Evolutionary conservation across 2,113 vertebrate species (phyloP).

Genomic region (Microcebus jonahi): DNA sequence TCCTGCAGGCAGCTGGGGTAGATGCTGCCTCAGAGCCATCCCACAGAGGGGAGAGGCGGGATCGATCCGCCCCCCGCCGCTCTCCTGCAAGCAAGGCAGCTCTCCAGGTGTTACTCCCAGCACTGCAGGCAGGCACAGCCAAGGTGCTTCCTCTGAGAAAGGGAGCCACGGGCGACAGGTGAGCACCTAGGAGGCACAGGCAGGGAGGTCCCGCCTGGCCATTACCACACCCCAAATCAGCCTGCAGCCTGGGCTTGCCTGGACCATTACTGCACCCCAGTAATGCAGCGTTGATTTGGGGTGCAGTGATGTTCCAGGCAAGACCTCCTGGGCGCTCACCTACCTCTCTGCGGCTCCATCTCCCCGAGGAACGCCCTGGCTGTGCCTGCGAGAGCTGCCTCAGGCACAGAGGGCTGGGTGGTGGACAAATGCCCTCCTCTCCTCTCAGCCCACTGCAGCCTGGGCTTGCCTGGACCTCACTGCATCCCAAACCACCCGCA

Average conservation of each 20-base stretch:
- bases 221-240: not conserved
- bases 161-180: not conserved
- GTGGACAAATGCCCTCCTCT: not conserved
- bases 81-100: rapidly evolving
- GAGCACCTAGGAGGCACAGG: too few relatives aligned
- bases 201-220: too few relatives aligned
- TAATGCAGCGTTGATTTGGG: not conserved
- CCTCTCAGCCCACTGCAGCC: not conserved
- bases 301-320: not conserved
- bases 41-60: too few relatives aligned
- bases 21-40: not conserved
- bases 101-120: not conserved
- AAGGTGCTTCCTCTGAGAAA: not conserved
- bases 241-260: not conserved
- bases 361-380: too few relatives aligned
- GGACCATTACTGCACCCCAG: not conserved
- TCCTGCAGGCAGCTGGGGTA: not conserved
- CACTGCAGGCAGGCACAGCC: rapidly evolving
- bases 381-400: not conserved
- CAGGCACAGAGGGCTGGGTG: too few relatives aligned
- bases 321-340: too few relatives aligned
- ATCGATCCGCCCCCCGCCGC: not conserved
- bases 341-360: too few relatives aligned
- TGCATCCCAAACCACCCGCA: not conserved
- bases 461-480: not conserved